Base-by-base conservation (phyloP, 2,888 invertebrate species). In the Orthosia gracilis region DNA sequence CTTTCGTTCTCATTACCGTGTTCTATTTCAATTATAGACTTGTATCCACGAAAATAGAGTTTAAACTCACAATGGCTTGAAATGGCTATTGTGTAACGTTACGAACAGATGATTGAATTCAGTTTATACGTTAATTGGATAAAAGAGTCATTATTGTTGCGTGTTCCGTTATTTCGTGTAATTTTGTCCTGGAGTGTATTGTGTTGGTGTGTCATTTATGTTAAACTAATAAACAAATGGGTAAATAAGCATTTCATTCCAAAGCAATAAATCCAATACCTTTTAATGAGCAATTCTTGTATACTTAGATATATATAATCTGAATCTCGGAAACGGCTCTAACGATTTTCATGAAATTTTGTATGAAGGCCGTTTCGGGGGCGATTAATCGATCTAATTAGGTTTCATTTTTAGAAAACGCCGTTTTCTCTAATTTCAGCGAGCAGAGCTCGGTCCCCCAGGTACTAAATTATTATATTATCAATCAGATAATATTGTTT, bases 1-100 rank as follows among this genome's bases (percentile, higher is more conserved):
- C 94, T 94, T 94, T 94, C 93, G 87, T 92, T 94, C 89, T 93
- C 90, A 88, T 90, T 87, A 87, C 70, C 69, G 72, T 59, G 57
- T 57, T 62, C 65, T 65, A 58, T 61, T 76, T 62, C 15, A 76
- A 69, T 62, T 49, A 45, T 49, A 63, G 23, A 64, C 64, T 52
- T 83, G 69, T 21, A 0, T 0, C 0, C 55, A 18, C 62, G 4
- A n/a, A 7, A 57, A 83, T 76, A 85, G 52, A 70, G 80, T 78
- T 83, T 12, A 59, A 72, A 74, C 65, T 76, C 12, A 58, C 40
- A 50, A 52, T 70, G 23, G 15, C 65, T 49, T 64, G 49, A 31
- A 70, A 66, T 59, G 12, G 12, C 40, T 26, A 62, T 66, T 61
- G 45, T 78, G 52, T 76, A 72, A 76, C 71, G 73, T 83, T 85